Percentiles rank a stretch among this genome's conserved stretches.
Evolutionary conservation across 2,888 invertebrate genomes (phyloP).

Genomic region (Sylvicola cinctus): DNA sequence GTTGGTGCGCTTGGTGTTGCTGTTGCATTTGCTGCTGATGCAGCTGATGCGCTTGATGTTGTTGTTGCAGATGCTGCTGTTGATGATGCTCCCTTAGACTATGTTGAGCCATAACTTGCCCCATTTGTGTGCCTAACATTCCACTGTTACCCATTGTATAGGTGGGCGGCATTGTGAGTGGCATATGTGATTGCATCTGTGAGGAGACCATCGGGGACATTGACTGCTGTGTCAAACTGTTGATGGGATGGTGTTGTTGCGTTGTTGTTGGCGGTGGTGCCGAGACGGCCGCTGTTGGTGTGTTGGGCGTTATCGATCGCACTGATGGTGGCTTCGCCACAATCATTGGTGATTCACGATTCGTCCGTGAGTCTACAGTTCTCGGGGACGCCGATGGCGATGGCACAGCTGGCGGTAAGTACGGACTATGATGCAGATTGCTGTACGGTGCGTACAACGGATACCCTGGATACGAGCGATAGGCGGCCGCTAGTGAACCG

Average conservation of each 20-base stretch:
- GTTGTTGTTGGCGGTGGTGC: slow-evolving; percentile 8
- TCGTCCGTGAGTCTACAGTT: slow-evolving; percentile 29
- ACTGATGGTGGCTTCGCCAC: slow-evolving; percentile 12
- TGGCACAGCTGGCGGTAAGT: slow-evolving; percentile 38
- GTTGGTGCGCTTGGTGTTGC: slow-evolving; percentile 13
- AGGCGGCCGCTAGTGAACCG: slow-evolving; percentile 18
- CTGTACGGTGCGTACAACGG: slow-evolving; percentile 62
- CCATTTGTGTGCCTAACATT: neutral
- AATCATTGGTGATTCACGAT: slow-evolving; percentile 14
- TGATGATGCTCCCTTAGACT: slow-evolving; percentile 7
- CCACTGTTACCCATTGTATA: slow-evolving; percentile 9
- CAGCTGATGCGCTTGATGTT: slow-evolving; percentile 7
- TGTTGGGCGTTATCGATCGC: slow-evolving; percentile 13
- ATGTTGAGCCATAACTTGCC: neutral
- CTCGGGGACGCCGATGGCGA: slow-evolving; percentile 42
- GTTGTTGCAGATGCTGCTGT: slow-evolving; percentile 8
- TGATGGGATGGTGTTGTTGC: slow-evolving; percentile 5
- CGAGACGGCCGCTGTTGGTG: slow-evolving; percentile 3
- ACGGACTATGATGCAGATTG: slow-evolving; percentile 49
- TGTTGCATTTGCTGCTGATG: slow-evolving; percentile 7
- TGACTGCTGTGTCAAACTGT: too few species aligned
- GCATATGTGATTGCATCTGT: too few species aligned
- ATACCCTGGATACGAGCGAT: slow-evolving; percentile 25
- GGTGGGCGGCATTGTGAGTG: slow-evolving; percentile 6
- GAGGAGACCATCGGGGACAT: too few species aligned